Percentiles rank a stretch among this genome's conserved stretches.
Conservation (phyloP, 1,140 invertebrate species). For the Anastrepha ludens region DNA sequence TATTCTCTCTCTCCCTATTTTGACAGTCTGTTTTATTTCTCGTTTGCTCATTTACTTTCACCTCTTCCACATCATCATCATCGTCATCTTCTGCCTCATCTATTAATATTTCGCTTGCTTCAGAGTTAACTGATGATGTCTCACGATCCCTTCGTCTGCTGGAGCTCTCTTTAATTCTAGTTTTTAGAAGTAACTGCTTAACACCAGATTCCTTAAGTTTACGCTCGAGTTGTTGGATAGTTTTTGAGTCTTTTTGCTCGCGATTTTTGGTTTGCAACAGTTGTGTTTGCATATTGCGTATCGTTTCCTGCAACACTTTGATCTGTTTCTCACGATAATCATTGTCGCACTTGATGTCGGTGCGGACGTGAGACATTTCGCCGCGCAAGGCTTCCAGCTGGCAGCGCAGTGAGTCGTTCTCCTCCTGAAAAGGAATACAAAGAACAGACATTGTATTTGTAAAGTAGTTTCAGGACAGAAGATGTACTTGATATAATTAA, state of each 20-base stretch:
- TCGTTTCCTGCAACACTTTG: conserved; percentile 80
- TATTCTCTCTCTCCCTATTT: neutral
- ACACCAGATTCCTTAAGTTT: conserved; percentile 76
- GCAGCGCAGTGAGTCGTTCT: conserved; percentile 90
- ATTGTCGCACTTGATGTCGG: conserved; percentile 78
- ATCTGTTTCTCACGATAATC: conserved; percentile 75
- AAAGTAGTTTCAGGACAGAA: too few species aligned
- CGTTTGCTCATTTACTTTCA: conserved; percentile 48
- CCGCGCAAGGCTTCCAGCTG: conserved; percentile 96
- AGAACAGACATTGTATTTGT: too few species aligned
- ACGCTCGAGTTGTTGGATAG: conserved; percentile 77
- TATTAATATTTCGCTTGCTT: conserved; percentile 38
- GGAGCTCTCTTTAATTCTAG: conserved; percentile 68
- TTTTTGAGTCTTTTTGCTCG: conserved; percentile 79
- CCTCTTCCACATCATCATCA: conserved; percentile 55
- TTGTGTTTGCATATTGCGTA: conserved; percentile 88
- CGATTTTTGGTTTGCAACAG: conserved; percentile 80
- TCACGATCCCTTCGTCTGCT: conserved; percentile 53
- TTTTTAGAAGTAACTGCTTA: conserved; percentile 60
- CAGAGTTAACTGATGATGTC: conserved; percentile 49
- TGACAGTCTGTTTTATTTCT: neutral
- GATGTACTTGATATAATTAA: neutral
- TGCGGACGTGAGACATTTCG: conserved; percentile 84
- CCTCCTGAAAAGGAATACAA: conserved; percentile 78
- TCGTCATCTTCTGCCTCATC: conserved; percentile 13